Percentiles rank a stretch among this genome's conserved stretches.
These are phyloP conservation scores for Antechinus stuartii DNA, from an alignment of 2,113 vertebrate genomes.

Conservation along the genomic window DNA sequence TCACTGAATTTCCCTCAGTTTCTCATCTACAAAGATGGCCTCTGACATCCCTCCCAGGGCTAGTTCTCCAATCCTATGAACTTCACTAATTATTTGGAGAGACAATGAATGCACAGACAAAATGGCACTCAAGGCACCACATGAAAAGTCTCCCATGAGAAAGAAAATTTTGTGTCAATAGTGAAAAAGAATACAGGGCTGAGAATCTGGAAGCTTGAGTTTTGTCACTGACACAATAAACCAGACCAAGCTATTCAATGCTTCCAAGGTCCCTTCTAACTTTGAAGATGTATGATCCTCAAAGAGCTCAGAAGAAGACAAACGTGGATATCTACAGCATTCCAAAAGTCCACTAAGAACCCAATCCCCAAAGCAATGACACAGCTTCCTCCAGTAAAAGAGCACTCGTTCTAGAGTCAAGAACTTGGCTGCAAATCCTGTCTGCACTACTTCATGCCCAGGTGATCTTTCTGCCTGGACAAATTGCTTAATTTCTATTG, in stretches of 20 bases:
- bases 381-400: neutral
- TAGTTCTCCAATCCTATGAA: neutral
- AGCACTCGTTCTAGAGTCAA: neutral
- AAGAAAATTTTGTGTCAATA: neutral
- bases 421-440: neutral
- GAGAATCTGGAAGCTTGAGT: neutral
- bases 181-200: neutral
- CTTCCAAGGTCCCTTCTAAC: neutral
- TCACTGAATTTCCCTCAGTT: neutral
- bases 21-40: neutral
- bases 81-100: neutral
- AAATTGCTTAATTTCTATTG: neutral
- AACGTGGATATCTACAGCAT: constrained; percentile 28
- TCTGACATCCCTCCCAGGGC: neutral
- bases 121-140: neutral
- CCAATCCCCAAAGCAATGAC: neutral
- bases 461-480: neutral
- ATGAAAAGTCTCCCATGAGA: constrained; percentile 1
- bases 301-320: neutral
- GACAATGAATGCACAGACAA: neutral
- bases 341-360: constrained; percentile 12
- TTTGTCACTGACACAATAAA: neutral
- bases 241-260: neutral
- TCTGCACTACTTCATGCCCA: neutral
- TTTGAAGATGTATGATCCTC: neutral